Evolutionary conservation across 2,888 invertebrate species (phyloP).

Genomic region (Polyploca ridens): DNA sequence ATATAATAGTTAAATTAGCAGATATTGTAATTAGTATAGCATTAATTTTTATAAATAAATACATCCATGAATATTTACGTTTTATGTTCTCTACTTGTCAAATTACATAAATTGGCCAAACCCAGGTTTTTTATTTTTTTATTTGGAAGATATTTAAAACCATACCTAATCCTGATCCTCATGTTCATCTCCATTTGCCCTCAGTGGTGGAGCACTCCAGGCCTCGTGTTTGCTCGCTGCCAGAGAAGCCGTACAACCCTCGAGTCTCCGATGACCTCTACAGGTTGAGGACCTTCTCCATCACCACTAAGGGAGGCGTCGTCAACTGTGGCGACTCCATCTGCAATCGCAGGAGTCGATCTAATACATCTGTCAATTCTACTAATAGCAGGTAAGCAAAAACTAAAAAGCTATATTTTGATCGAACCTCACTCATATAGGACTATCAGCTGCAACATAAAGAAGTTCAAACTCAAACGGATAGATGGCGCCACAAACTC

Average conservation of each 20-base stretch:
- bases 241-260: slow-evolving; percentile 94
- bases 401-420: background rate
- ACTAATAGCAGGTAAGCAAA: slow-evolving; percentile 90
- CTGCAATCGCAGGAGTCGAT: slow-evolving; percentile 92
- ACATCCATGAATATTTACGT: no score
- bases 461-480: no score
- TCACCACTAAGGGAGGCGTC: slow-evolving; percentile 93
- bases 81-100: no score
- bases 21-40: no score
- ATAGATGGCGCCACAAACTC: no score
- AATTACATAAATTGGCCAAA: no score
- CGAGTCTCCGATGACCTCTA: slow-evolving; percentile 93
- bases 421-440: no score
- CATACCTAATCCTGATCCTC: background rate
- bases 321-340: slow-evolving; percentile 96
- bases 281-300: slow-evolving; percentile 93
- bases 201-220: slow-evolving; percentile 93
- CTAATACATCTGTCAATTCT: slow-evolving; percentile 95
- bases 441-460: no score
- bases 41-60: no score
- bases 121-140: no score
- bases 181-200: slow-evolving; percentile 5
- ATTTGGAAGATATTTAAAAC: background rate
- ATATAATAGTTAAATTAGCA: no score
- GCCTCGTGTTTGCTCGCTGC: slow-evolving; percentile 93